These are phyloP conservation scores for Dinoponera quadriceps DNA, from an alignment of 1,140 invertebrate species.

Conservation along the genomic window DNA sequence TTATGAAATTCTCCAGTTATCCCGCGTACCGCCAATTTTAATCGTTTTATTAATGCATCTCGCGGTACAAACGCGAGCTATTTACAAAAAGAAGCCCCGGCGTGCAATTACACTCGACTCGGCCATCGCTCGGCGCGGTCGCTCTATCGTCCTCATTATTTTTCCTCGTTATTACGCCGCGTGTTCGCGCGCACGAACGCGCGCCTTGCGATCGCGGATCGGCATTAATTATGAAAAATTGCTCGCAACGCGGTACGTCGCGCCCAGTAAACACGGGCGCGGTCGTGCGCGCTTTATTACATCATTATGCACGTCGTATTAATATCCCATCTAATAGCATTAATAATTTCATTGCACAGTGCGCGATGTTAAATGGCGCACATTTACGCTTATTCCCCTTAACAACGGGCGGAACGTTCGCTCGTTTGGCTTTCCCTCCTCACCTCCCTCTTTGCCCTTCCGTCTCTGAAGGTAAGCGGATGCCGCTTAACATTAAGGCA, in stretches of 20 bases:
- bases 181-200: neutral
- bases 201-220: slow-evolving; percentile 36
- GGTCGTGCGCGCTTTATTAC: slow-evolving; percentile 20
- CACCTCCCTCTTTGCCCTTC: neutral
- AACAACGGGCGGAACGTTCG: neutral
- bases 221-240: slow-evolving; percentile 60
- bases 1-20: slow-evolving; percentile 29
- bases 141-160: slow-evolving; percentile 24
- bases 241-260: slow-evolving; percentile 11
- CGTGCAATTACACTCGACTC: slow-evolving; percentile 21
- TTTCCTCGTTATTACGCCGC: slow-evolving; percentile 34
- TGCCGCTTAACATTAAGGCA: slow-evolving; percentile 25
- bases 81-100: slow-evolving; percentile 28
- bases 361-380: slow-evolving; percentile 5
- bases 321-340: slow-evolving; percentile 53
- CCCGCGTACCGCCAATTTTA: slow-evolving; percentile 36
- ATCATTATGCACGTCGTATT: slow-evolving; percentile 28
- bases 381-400: slow-evolving; percentile 43
- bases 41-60: slow-evolving; percentile 41
- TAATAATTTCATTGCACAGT: slow-evolving; percentile 44
- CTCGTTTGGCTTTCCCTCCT: neutral
- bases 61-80: slow-evolving; percentile 14
- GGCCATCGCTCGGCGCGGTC: neutral
- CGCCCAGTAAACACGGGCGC: slow-evolving; percentile 25
- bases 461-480: neutral